Evolutionary conservation across 2,797 vertebrate species (phyloP).

Genomic region (Rhincodon typus): DNA sequence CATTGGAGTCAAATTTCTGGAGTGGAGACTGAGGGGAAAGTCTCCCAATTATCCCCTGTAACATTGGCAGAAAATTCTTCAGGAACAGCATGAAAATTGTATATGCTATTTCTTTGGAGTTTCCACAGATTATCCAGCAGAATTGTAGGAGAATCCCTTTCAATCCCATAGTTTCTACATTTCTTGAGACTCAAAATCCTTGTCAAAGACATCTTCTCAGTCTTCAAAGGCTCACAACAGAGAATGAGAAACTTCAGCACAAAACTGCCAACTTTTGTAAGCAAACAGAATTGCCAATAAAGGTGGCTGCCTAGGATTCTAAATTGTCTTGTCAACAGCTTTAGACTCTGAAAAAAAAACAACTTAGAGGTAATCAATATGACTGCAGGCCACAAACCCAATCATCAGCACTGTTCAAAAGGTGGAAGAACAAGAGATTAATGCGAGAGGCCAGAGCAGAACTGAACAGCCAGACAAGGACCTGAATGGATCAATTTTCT

Average conservation of each 20-base stretch:
- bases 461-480: neutral
- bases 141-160: neutral
- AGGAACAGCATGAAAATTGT: neutral
- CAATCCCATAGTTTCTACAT: neutral
- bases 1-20: neutral
- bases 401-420: neutral
- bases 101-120: neutral
- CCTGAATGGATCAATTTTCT: neutral
- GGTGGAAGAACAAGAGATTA: neutral
- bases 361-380: neutral
- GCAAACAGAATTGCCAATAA: neutral
- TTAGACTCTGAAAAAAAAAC: neutral
- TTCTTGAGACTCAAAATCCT: neutral
- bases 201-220: neutral
- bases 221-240: neutral
- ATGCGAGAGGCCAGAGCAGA: neutral
- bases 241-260: neutral
- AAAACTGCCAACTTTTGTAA: neutral
- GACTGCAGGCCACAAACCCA: neutral
- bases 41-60: neutral
- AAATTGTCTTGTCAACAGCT: slow-evolving; percentile 20
- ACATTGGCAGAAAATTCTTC: neutral
- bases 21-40: neutral
- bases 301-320: neutral
- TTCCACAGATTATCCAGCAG: neutral